These are phyloP conservation scores for Phocoena sinus DNA, from an alignment of 2,113 vertebrate genomes.

Conservation along the genomic window DNA sequence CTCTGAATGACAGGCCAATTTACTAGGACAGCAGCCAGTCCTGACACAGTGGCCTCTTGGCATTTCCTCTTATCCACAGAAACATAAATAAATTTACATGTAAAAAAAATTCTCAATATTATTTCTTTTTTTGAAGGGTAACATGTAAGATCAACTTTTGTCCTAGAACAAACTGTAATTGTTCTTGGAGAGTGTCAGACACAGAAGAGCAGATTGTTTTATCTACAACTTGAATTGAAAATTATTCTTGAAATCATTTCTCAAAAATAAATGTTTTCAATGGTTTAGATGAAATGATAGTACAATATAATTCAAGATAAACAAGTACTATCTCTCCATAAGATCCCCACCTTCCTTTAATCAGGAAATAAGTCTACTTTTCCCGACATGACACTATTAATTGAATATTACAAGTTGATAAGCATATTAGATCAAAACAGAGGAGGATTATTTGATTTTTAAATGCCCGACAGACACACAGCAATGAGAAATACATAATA, in stretches of 20 bases:
- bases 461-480: background rate
- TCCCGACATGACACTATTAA: background rate
- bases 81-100: background rate
- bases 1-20: background rate
- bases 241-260: conserved; percentile 19
- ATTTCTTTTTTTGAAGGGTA: background rate
- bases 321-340: background rate
- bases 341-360: background rate
- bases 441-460: background rate
- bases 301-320: conserved; percentile 20
- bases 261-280: background rate
- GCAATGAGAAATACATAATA: background rate
- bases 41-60: background rate
- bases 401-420: background rate
- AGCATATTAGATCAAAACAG: conserved; percentile 20
- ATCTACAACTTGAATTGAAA: conserved; percentile 1
- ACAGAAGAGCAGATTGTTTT: background rate
- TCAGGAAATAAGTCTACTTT: background rate
- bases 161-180: conserved; percentile 18
- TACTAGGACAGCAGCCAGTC: background rate
- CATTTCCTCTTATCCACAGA: background rate
- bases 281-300: conserved; percentile 22
- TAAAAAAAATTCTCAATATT: background rate
- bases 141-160: background rate
- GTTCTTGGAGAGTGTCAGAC: background rate